Conservation (phyloP, 64 coral and sea anemone genomes). For the Hydrozoanthus tunicans region DNA sequence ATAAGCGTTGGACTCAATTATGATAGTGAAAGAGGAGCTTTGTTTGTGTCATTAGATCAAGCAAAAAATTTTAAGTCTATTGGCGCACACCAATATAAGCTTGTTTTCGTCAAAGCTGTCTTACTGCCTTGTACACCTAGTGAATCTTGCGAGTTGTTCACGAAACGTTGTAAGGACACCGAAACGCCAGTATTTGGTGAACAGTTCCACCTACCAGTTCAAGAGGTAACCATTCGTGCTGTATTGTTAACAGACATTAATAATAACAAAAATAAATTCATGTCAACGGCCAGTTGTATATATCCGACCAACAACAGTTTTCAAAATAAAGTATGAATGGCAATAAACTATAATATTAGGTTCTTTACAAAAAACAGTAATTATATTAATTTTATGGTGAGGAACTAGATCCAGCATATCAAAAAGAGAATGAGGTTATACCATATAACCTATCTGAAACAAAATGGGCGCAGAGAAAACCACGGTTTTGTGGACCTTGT, state of each 20-base stretch:
- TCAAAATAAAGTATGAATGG: too few species aligned
- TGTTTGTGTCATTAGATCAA: slow-evolving; percentile 85
- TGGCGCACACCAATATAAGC: slow-evolving; percentile 56
- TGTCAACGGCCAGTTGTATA: too few species aligned
- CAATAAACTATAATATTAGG: too few species aligned
- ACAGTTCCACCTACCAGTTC: slow-evolving; percentile 89
- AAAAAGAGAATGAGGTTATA: too few species aligned
- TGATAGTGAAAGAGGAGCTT: slow-evolving; percentile 68
- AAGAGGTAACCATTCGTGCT: slow-evolving; percentile 60
- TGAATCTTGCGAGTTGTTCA: slow-evolving; percentile 68
- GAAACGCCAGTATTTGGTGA: slow-evolving; percentile 80
- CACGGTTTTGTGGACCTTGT: too few species aligned
- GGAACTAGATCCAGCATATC: too few species aligned
- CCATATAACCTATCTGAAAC: too few species aligned
- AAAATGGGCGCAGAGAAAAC: too few species aligned
- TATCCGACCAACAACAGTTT: too few species aligned
- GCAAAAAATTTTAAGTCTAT: slow-evolving; percentile 70
- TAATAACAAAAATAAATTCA: background rate
- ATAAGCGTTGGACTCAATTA: slow-evolving; percentile 90
- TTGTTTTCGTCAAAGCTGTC: slow-evolving; percentile 61
- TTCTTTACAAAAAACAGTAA: too few species aligned
- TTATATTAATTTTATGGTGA: too few species aligned
- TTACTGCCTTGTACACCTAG: slow-evolving; percentile 67
- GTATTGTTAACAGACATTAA: background rate
- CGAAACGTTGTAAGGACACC: slow-evolving; percentile 71